A percentile compares a stretch with the other conserved stretches of the same genome.
Evolutionary conservation across 2,113 vertebrate genomes (phyloP).

Genomic region (Piaya cayana): DNA sequence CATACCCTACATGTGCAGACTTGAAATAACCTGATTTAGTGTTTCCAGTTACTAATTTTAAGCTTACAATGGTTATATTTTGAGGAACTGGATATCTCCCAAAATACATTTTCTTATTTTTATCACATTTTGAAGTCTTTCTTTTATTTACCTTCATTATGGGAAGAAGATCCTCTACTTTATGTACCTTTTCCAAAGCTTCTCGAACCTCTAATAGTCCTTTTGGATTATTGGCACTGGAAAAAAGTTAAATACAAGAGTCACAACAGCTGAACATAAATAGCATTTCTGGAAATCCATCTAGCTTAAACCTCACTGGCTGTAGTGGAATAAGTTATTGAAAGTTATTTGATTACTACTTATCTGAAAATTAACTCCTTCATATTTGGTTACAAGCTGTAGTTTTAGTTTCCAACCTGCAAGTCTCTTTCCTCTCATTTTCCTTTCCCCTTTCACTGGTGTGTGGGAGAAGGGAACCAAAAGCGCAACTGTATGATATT

Average conservation of each 20-base stretch:
- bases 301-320: not conserved
- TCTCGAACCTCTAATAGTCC: constrained; percentile 90
- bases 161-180: constrained; percentile 96
- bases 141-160: constrained; percentile 93
- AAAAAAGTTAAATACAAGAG: not conserved
- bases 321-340: not conserved
- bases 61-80: not conserved
- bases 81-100: not conserved
- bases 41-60: not conserved
- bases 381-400: not conserved
- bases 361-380: not conserved
- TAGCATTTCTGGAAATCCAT: not conserved
- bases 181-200: constrained; percentile 93
- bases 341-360: not conserved
- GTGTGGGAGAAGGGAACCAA: too few species aligned
- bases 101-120: not conserved
- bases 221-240: constrained; percentile 90
- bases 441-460: too few species aligned
- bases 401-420: too few species aligned
- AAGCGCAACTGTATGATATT: too few species aligned
- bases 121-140: not conserved
- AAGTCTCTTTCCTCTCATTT: too few species aligned
- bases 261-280: not conserved
- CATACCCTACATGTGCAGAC: not conserved
- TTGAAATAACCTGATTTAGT: not conserved